phyloP scores from a whole-genome alignment of 2,888 invertebrate species.

The Crepidodera aurea region DNA sequence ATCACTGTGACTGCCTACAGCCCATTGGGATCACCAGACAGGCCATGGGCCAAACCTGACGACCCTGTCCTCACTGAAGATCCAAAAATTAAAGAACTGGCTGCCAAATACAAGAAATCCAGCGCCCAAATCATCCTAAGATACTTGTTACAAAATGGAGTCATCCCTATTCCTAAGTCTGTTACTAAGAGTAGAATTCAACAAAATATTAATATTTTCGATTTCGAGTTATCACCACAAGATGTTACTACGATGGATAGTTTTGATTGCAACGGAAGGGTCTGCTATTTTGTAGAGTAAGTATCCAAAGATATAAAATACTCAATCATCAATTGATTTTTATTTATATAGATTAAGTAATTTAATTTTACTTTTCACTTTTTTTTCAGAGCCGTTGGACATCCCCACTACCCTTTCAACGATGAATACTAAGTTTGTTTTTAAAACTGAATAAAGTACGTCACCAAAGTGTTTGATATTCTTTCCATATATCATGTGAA shows the following conservation, averaged over 20 bases:
- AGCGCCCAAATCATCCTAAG: conserved; percentile 75
- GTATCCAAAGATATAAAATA: too few species aligned
- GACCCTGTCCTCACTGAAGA: conserved; percentile 78
- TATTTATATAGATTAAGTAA: too few species aligned
- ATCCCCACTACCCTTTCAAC: conserved; percentile 34
- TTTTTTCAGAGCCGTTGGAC: conserved; percentile 32
- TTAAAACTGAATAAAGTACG: neutral
- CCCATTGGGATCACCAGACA: conserved; percentile 84
- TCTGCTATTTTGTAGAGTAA: conserved; percentile 70
- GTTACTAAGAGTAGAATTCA: conserved; percentile 73
- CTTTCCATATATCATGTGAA: too few species aligned
- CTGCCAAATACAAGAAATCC: conserved; percentile 70
- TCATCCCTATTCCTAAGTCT: conserved; percentile 82
- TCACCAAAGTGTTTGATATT: neutral
- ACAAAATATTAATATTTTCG: conserved; percentile 75
- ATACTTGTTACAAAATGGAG: conserved; percentile 71
- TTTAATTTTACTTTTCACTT: conserved; percentile 10
- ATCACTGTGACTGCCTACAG: conserved; percentile 83
- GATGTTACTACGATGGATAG: conserved; percentile 72
- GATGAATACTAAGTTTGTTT: conserved; percentile 29
- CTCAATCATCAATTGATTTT: too few species aligned
- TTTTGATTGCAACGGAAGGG: conserved; percentile 70
- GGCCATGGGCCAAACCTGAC: conserved; percentile 81
- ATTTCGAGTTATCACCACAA: conserved; percentile 73
- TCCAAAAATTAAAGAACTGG: conserved; percentile 70